A percentile compares a stretch with the other conserved stretches of the same genome.
Conservation (phyloP, 2,797 vertebrate genomes). For the Rhincodon typus region DNA sequence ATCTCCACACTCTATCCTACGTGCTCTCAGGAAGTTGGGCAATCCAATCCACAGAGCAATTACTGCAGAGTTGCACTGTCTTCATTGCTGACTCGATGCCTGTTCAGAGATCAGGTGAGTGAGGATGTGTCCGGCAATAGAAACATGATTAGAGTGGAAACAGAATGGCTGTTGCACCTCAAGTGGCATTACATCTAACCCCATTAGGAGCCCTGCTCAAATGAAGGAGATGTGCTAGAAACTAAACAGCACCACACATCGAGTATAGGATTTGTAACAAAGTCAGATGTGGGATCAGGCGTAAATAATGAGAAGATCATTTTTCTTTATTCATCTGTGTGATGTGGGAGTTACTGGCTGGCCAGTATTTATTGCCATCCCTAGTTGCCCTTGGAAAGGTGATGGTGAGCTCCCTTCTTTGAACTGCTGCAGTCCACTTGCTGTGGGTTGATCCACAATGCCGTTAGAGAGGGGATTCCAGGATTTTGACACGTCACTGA, state of each 20-base stretch:
- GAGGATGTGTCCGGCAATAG: background rate
- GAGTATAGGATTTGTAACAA: background rate
- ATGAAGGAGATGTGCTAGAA: background rate
- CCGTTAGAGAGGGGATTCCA: too few species aligned
- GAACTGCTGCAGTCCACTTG: too few species aligned
- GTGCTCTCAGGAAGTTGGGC: background rate
- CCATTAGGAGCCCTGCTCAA: background rate
- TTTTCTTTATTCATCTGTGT: too few species aligned
- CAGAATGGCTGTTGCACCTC: background rate
- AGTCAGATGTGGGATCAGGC: background rate
- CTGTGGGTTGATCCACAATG: too few species aligned
- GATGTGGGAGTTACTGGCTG: too few species aligned
- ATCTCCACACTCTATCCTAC: background rate
- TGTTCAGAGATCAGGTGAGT: background rate
- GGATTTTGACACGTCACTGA: too few species aligned
- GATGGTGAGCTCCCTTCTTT: too few species aligned
- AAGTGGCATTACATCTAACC: background rate
- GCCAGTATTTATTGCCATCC: too few species aligned
- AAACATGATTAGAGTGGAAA: background rate
- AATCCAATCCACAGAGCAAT: background rate
- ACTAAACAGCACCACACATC: background rate
- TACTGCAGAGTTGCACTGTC: background rate
- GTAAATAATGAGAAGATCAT: background rate
- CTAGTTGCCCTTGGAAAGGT: too few species aligned
- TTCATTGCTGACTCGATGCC: background rate